Evolutionary conservation across 2,113 vertebrate genomes (phyloP).

Genomic region (Cervus canadensis): DNA sequence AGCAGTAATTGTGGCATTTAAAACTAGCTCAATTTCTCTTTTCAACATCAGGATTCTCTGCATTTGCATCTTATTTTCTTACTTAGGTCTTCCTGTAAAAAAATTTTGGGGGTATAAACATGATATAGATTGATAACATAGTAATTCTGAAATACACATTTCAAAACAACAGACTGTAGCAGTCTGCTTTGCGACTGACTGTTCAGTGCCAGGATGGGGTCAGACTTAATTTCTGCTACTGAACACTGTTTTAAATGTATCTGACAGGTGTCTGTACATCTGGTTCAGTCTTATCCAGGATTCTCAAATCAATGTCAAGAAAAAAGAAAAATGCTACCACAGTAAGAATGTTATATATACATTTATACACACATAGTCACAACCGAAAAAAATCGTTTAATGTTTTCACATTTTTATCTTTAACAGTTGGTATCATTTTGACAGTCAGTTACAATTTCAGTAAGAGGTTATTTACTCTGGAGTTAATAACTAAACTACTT

Average conservation of each 20-base stretch:
- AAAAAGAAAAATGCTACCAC: conserved; percentile 45
- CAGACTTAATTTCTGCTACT: conserved; percentile 41
- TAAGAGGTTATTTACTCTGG: conserved; percentile 75
- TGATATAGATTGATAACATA: not conserved
- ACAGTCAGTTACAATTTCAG: conserved; percentile 82
- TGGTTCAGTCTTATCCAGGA: conserved; percentile 18
- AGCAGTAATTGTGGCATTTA: not conserved
- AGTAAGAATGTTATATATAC: conserved; percentile 63
- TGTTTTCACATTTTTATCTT: conserved; percentile 82
- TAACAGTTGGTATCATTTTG: conserved; percentile 88
- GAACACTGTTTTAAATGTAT: conserved; percentile 23
- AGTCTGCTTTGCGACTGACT: not conserved
- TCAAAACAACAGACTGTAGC: conserved; percentile 14
- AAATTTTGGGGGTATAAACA: not conserved
- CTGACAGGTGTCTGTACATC: conserved; percentile 5
- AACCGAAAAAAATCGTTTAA: conserved; percentile 83
- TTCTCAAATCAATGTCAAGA: conserved; percentile 31
- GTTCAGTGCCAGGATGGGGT: not conserved
- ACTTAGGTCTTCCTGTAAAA: not conserved
- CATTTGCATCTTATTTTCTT: conserved; percentile 41
- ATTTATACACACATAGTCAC: conserved; percentile 76
- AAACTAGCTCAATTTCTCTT: conserved; percentile 18
- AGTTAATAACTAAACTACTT: conserved; percentile 72
- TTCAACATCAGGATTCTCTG: conserved; percentile 13
- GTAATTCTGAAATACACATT: conserved; percentile 50